These are phyloP conservation scores for Neogobius melanostomus DNA, from an alignment of 2,113 vertebrate genomes.

Conservation along the genomic window DNA sequence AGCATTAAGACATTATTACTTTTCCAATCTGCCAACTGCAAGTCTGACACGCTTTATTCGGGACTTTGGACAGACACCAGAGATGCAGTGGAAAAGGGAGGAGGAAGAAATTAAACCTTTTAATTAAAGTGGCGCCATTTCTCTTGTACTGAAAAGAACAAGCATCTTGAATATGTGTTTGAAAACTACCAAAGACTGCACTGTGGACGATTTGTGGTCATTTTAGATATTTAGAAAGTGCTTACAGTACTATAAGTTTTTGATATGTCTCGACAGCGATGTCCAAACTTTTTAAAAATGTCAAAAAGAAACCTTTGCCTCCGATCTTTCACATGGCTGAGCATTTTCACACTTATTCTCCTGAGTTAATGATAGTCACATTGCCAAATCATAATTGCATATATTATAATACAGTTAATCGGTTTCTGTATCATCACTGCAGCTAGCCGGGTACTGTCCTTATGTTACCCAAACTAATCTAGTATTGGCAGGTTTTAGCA, in stretches of 20 bases:
- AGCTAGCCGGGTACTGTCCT: too few relatives aligned
- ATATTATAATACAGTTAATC: too few relatives aligned
- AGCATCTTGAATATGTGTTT: conserved; percentile 14
- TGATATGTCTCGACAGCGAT: not conserved
- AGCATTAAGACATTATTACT: conserved; percentile 43
- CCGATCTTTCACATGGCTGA: too few relatives aligned
- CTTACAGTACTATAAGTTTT: conserved; percentile 2
- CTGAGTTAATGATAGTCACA: too few relatives aligned
- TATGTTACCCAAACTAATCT: too few relatives aligned
- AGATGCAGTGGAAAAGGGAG: not conserved
- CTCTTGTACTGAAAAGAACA: conserved; percentile 15
- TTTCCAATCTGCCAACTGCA: conserved; percentile 30
- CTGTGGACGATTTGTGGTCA: conserved; percentile 21
- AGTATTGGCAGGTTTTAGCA: not conserved
- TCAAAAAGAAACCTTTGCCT: not conserved
- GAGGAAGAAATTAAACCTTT: conserved; percentile 21
- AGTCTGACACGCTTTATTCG: conserved; percentile 19
- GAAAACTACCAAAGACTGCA: conserved; percentile 19
- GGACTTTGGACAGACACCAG: conserved; percentile 15
- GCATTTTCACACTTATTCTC: too few relatives aligned
- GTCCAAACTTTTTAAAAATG: not conserved
- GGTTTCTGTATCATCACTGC: too few relatives aligned
- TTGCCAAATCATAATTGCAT: too few relatives aligned
- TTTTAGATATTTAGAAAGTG: conserved; percentile 34
- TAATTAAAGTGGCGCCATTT: conserved; percentile 25